Evolutionary conservation across 2,797 vertebrate species (phyloP), one percentile per base, ranked within the genome.

Genomic region (Sebastes trivittatus): DNA sequence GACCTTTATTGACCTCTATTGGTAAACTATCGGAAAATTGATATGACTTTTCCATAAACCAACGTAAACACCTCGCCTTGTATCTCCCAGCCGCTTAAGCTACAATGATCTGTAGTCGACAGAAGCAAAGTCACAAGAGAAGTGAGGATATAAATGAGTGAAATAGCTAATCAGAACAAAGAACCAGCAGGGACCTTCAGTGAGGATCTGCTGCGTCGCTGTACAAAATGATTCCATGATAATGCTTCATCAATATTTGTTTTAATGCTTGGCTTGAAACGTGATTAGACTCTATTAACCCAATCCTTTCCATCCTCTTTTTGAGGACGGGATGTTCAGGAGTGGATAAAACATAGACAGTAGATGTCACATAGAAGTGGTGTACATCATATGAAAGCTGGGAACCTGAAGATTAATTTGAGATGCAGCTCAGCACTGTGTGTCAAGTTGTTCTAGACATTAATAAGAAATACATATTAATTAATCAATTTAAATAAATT

Each of bases 1-100:
- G 71, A 81, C 76, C 72, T 85, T 62, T 62, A 56, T 1, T 64
- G 68, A 84, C 76, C 60, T 84, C 65, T 61, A 13, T 14, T 14
- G 42, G 22, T 38, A 25, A 71, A 34, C 5, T 7, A 16, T n/a
- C 13, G 18, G 65, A 42, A 59, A 54, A 30, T 6, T 16, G 3
- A 22, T 58, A 14, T 9, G 22, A 49, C 16, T 11, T 62, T 23
- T 32, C 13, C 8, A 29, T 42, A 61, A 62, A 68, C 14, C 25
- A 30, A 6, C n/a, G 3, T 13, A 32, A 49, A 32, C 46, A 7
- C 7, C 2, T 30, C 0, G 1, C 10, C 23, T n/a, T 2, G 11
- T 25, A 27, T 52, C 8, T n/a, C 18, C 20, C 23, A 16, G 11
- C 55, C 59, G 1, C 30, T 72, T n/a, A 25, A 55, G 2, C 38